Conservation (phyloP, 2,113 vertebrate species). For the Pygathrix nemaeus region DNA sequence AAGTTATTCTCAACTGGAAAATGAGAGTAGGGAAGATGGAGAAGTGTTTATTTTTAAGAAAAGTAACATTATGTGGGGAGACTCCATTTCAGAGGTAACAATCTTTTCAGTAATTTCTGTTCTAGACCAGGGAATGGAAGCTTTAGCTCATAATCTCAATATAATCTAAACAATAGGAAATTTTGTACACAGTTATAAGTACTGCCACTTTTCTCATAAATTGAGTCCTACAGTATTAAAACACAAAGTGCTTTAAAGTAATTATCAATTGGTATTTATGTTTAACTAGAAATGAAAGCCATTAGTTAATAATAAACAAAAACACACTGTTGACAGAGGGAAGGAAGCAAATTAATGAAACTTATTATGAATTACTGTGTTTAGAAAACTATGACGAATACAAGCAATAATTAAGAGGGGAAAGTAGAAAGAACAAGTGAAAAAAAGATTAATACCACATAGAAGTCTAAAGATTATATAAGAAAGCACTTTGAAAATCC, state of each 20-base stretch:
- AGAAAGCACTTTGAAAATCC: not conserved
- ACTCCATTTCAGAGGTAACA: not conserved
- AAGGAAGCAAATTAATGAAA: not conserved
- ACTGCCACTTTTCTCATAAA: not conserved
- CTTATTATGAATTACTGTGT: not conserved
- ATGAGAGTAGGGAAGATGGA: not conserved
- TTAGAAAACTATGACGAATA: not conserved
- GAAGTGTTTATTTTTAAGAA: not conserved
- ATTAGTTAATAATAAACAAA: not conserved
- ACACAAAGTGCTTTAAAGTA: not conserved
- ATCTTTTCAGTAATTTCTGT: not conserved
- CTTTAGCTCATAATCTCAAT: not conserved
- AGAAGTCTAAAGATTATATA: not conserved
- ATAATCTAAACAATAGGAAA: slow-evolving; percentile 8
- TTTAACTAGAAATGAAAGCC: not conserved
- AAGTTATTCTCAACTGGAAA: slow-evolving; percentile 18
- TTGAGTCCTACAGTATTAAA: not conserved
- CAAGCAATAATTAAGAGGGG: not conserved
- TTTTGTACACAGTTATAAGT: not conserved
- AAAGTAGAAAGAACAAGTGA: not conserved
- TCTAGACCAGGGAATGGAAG: not conserved
- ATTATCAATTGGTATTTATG: slow-evolving; percentile 13
- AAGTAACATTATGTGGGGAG: not conserved
- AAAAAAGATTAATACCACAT: not conserved
- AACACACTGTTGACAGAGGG: not conserved